These are phyloP conservation scores for Pachyseris speciosa DNA, from an alignment of 64 coral and sea anemone species.

Conservation along the genomic window DNA sequence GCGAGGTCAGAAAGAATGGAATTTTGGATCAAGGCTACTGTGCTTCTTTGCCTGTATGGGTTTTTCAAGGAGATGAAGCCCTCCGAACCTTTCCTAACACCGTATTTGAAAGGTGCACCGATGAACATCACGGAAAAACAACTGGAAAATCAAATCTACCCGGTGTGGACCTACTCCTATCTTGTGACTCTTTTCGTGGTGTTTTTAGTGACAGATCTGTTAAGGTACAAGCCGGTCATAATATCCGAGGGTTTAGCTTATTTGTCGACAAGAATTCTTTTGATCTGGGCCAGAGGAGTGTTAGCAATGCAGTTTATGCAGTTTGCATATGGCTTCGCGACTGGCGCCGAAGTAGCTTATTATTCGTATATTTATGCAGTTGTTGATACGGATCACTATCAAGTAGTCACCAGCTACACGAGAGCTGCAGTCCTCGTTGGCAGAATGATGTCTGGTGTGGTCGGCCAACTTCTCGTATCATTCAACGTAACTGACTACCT, in stretches of 20 bases:
- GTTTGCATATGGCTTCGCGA: constrained; percentile 90
- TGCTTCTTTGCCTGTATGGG: constrained; percentile 90
- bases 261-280: constrained; percentile 76
- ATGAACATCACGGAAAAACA: constrained; percentile 91
- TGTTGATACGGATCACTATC: constrained; percentile 75
- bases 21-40: constrained; percentile 77
- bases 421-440: constrained; percentile 85
- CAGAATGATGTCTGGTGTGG: constrained; percentile 89
- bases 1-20: constrained; percentile 30
- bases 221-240: constrained; percentile 98
- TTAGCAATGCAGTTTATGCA: constrained; percentile 99
- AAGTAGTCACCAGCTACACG: constrained; percentile 90
- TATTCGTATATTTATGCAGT: constrained; percentile 99
- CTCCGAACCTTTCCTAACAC: constrained; percentile 96
- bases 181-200: constrained; percentile 84
- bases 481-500: constrained; percentile 79
- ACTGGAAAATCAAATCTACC: constrained; percentile 94
- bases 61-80: constrained; percentile 99
- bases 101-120: constrained; percentile 78
- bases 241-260: constrained; percentile 92
- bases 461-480: constrained; percentile 84
- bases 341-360: constrained; percentile 94
- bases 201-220: constrained; percentile 89
- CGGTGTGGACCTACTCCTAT: constrained; percentile 95
- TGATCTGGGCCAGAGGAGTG: constrained; percentile 93